phyloP scores from a whole-genome alignment of 2,888 invertebrate species.

The Kryphioiulus occultus region DNA sequence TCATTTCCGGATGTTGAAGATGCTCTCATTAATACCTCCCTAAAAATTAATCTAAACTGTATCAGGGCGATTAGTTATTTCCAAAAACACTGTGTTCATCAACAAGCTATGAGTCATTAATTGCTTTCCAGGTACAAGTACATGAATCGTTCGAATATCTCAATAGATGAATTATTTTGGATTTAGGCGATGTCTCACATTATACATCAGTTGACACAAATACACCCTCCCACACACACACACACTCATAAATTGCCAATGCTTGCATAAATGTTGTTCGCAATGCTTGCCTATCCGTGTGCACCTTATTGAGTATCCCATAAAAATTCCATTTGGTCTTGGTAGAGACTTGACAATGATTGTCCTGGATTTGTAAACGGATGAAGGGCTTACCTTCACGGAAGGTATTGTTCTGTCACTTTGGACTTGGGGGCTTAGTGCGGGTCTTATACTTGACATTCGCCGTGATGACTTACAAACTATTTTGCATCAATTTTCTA shows the following conservation, averaged over 20 bases:
- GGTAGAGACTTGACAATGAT: slow-evolving; percentile 25
- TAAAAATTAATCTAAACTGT: too few relatives aligned
- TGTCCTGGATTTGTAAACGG: slow-evolving; percentile 45
- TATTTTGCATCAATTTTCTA: not conserved
- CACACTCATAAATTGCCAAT: not conserved
- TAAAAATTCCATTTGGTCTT: slow-evolving; percentile 48
- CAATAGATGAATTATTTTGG: not conserved
- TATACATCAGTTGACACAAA: not conserved
- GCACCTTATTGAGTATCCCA: not conserved
- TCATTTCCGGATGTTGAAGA: not conserved
- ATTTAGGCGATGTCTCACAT: not conserved
- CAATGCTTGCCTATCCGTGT: not conserved
- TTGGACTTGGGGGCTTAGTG: slow-evolving; percentile 22
- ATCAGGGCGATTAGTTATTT: not conserved
- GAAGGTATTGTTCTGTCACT: slow-evolving; percentile 37
- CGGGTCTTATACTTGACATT: not conserved
- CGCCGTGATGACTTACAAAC: not conserved
- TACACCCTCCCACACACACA: not conserved
- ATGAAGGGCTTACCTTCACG: slow-evolving; percentile 46
- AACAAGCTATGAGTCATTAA: not conserved
- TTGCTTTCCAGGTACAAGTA: not conserved
- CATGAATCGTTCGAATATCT: not conserved
- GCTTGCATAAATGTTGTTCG: too few relatives aligned
- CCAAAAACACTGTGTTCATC: not conserved
- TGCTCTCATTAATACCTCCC: not conserved